Conservation (phyloP, 2,797 vertebrate genomes). For the Anabacerthia variegaticeps region DNA sequence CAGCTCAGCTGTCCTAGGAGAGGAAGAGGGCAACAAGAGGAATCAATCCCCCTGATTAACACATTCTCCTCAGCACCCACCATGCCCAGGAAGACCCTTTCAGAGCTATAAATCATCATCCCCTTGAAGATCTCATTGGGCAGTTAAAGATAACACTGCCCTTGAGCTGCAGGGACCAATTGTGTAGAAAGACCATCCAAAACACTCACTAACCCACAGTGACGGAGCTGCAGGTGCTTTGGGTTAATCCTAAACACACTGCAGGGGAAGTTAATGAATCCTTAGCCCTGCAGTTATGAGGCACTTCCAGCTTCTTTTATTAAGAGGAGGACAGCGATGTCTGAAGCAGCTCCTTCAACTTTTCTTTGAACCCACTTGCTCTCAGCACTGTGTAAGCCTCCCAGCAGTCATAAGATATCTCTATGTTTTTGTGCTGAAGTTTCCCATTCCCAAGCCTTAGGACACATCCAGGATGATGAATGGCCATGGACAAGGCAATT, state of each 20-base stretch:
- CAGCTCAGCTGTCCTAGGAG: accelerated
- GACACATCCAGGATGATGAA: not conserved
- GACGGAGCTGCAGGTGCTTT: not conserved
- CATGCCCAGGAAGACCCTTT: not conserved
- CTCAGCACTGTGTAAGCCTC: not conserved
- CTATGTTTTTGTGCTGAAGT: not conserved
- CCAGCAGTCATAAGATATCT: not conserved
- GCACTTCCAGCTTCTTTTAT: not conserved
- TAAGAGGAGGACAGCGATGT: accelerated
- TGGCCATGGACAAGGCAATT: accelerated
- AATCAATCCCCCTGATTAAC: not conserved
- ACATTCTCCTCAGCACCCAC: not conserved
- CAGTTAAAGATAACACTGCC: not conserved
- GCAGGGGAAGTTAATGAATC: not conserved
- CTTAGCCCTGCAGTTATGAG: not conserved
- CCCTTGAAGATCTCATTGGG: not conserved
- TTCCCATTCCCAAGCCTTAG: not conserved
- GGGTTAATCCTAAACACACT: not conserved
- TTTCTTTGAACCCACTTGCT: accelerated
- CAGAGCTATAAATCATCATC: not conserved
- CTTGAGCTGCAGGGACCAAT: not conserved
- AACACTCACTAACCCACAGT: not conserved
- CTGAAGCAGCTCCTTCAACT: not conserved
- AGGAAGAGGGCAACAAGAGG: not conserved
- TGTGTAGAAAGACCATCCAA: not conserved